Evolutionary conservation across 2,797 vertebrate species (phyloP).

Genomic region (Eutrigla gurnardus): DNA sequence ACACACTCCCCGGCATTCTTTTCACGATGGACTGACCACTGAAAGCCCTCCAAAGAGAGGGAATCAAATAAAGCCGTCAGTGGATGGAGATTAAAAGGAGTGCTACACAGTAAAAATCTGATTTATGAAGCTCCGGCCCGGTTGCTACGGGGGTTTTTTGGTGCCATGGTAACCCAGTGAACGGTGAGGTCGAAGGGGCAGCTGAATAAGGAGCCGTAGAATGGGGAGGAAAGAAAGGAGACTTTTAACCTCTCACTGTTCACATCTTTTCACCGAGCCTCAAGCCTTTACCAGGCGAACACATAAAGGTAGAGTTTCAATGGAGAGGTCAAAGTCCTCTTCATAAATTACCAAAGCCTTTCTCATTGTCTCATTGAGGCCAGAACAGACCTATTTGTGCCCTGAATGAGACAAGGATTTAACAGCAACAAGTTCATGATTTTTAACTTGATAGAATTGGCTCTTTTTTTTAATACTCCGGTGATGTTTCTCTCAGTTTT

Average conservation of each 20-base stretch:
- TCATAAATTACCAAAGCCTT: slow-evolving; percentile 65
- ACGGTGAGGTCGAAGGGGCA: slow-evolving; percentile 65
- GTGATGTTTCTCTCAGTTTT: background rate
- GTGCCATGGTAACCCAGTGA: slow-evolving; percentile 81
- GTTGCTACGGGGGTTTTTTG: slow-evolving; percentile 68
- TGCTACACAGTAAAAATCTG: slow-evolving; percentile 72
- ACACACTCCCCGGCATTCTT: slow-evolving; percentile 46
- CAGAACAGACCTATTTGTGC: slow-evolving; percentile 20
- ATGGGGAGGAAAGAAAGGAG: slow-evolving; percentile 61
- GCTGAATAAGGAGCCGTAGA: slow-evolving; percentile 61
- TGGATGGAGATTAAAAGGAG: slow-evolving; percentile 79
- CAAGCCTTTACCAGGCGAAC: slow-evolving; percentile 48
- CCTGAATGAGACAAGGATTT: slow-evolving; percentile 48
- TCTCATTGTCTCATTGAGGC: slow-evolving; percentile 44
- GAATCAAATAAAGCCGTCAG: slow-evolving; percentile 77
- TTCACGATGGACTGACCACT: slow-evolving; percentile 64
- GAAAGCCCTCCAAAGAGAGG: slow-evolving; percentile 70
- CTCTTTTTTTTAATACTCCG: slow-evolving; percentile 7
- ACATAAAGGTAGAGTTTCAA: slow-evolving; percentile 66
- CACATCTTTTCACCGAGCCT: slow-evolving; percentile 71
- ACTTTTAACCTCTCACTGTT: slow-evolving; percentile 80
- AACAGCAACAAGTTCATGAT: slow-evolving; percentile 62
- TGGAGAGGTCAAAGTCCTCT: slow-evolving; percentile 70
- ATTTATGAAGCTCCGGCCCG: slow-evolving; percentile 74
- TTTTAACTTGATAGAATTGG: slow-evolving; percentile 28